A percentile compares a stretch with the other conserved stretches of the same genome.
phyloP scores from a whole-genome alignment of 1,140 invertebrate genomes.

The Cepaea nemoralis region DNA sequence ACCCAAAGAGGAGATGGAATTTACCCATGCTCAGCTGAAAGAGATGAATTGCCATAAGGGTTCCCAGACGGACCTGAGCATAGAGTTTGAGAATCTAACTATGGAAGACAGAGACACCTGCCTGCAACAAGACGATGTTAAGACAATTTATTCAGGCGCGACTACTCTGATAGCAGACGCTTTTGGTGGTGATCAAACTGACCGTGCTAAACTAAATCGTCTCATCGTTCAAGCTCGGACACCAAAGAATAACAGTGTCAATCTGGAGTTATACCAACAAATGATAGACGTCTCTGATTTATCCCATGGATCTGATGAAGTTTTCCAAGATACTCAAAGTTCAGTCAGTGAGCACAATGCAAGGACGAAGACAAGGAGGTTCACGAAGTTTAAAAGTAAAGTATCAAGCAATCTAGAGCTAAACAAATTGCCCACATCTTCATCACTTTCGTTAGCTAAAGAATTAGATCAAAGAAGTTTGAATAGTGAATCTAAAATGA shows the following conservation, averaged over 20 bases:
- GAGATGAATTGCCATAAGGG: conserved; percentile 23
- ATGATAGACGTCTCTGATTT: neutral
- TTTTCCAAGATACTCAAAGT: neutral
- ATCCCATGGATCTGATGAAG: conserved; percentile 8
- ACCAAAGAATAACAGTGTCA: too few species aligned
- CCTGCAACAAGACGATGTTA: neutral
- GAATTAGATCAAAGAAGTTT: neutral
- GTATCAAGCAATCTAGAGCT: neutral
- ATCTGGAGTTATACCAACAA: neutral
- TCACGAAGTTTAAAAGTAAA: neutral
- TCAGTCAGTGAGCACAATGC: neutral
- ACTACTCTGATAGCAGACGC: neutral
- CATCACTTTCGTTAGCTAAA: neutral
- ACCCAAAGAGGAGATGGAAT: conserved; percentile 17
- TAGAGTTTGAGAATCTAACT: neutral
- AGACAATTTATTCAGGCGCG: neutral
- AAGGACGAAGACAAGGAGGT: neutral
- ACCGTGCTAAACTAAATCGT: too few species aligned
- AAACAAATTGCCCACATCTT: neutral
- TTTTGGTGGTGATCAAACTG: too few species aligned
- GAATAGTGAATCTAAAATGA: neutral
- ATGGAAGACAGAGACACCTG: conserved; percentile 27
- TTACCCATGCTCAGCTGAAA: neutral
- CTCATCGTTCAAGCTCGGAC: too few species aligned
- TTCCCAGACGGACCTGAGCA: conserved; percentile 17